Percentiles rank a stretch among this genome's conserved stretches.
Conservation (phyloP, 2,888 invertebrate species). For the Heliconius cydno region DNA sequence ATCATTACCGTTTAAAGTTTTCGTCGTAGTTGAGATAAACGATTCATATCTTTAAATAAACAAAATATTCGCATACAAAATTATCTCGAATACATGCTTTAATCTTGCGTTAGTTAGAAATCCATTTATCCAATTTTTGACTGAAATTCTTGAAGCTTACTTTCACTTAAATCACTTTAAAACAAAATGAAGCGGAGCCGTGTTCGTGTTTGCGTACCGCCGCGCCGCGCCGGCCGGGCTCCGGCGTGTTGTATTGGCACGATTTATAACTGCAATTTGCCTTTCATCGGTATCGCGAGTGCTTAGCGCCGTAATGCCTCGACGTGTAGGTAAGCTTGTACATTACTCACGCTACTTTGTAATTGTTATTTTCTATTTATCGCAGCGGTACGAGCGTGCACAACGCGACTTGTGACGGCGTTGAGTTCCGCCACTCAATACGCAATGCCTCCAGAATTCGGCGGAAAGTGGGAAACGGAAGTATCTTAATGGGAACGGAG, state of each 20-base stretch:
- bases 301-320: constrained; percentile 23
- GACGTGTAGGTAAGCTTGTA: not conserved
- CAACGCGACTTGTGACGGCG: too few relatives aligned
- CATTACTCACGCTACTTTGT: constrained; percentile 18
- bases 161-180: constrained; percentile 4
- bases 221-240: constrained; percentile 1
- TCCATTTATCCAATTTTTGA: not conserved
- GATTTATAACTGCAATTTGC: constrained; percentile 42
- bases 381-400: too few relatives aligned
- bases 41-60: too few relatives aligned
- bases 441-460: too few relatives aligned
- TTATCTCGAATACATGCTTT: too few relatives aligned
- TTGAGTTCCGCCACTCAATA: too few relatives aligned
- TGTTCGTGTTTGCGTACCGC: constrained; percentile 30
- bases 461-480: too few relatives aligned
- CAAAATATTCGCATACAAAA: too few relatives aligned
- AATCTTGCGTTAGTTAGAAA: too few relatives aligned
- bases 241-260: constrained; percentile 34
- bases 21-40: too few relatives aligned
- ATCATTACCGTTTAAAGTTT: too few relatives aligned
- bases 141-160: not conserved
- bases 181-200: constrained; percentile 16
- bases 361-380: constrained; percentile 15
- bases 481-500: too few relatives aligned
- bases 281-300: constrained; percentile 40